phyloP scores from a whole-genome alignment of 2,888 invertebrate genomes.

The Microdon myrmicae region DNA sequence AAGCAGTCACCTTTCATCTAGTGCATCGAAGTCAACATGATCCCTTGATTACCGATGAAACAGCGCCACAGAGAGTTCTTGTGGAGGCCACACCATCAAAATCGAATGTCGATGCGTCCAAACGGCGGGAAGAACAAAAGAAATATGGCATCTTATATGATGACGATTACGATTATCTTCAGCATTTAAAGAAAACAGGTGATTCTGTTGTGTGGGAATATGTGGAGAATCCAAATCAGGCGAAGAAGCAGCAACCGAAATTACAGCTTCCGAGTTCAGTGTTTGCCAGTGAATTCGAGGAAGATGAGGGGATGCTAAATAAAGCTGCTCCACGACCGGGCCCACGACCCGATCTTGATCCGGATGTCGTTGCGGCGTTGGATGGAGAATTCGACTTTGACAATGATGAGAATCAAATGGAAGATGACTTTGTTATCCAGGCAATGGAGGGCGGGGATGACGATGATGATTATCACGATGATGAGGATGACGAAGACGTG shows the following conservation, averaged over 20 bases:
- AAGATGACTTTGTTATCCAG: constrained; percentile 90
- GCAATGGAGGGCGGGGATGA: constrained; percentile 69
- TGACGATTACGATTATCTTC: constrained; percentile 94
- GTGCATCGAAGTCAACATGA: constrained; percentile 95
- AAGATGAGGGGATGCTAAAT: constrained; percentile 75
- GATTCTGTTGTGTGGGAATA: constrained; percentile 65
- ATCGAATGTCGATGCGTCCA: constrained; percentile 62
- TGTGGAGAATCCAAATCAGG: constrained; percentile 63
- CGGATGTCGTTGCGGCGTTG: constrained; percentile 90
- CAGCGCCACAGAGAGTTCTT: constrained; percentile 87
- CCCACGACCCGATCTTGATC: constrained; percentile 81
- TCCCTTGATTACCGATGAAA: constrained; percentile 88
- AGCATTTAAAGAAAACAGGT: constrained; percentile 75
- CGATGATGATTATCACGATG: constrained; percentile 48
- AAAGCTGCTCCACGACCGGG: constrained; percentile 67
- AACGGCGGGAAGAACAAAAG: constrained; percentile 76
- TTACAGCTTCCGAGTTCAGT: constrained; percentile 84
- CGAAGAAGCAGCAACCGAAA: constrained; percentile 58
- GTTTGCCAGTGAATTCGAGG: constrained; percentile 87
- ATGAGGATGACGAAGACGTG: constrained; percentile 55
- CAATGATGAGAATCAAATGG: constrained; percentile 84
- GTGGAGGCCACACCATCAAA: constrained; percentile 68
- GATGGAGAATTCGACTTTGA: constrained; percentile 92
- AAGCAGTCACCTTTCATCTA: constrained; percentile 89
- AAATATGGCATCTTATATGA: constrained; percentile 94